A percentile compares a stretch with the other conserved stretches of the same genome.
Evolutionary conservation across 2,113 vertebrate species (phyloP).

Genomic region (Lampris incognitus): DNA sequence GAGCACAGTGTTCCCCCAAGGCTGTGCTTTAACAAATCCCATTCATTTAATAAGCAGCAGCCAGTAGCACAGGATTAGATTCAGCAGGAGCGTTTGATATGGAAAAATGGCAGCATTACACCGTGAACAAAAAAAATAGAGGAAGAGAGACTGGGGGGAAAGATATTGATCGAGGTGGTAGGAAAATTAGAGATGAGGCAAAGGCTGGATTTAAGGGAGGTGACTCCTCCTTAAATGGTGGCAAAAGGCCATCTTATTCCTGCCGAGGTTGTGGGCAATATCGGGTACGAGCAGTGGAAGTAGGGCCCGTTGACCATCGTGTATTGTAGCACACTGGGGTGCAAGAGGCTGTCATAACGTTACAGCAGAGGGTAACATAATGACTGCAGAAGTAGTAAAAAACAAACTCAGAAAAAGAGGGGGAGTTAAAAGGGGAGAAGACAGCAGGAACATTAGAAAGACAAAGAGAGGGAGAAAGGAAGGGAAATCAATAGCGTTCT

Average conservation of each 20-base stretch:
- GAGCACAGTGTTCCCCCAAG: constrained; percentile 52
- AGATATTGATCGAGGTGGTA: constrained; percentile 7
- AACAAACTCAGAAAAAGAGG: constrained; percentile 44
- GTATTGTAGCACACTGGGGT: constrained; percentile 27
- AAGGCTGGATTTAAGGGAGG: constrained; percentile 38
- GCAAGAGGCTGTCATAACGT: constrained; percentile 69
- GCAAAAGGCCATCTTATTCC: constrained; percentile 1
- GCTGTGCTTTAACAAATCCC: constrained; percentile 65
- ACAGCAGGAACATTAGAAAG: constrained; percentile 15
- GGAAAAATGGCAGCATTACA: constrained; percentile 61
- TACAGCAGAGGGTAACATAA: constrained; percentile 47
- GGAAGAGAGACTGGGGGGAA: constrained; percentile 32
- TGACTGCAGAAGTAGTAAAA: constrained; percentile 65
- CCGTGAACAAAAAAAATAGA: constrained; percentile 43
- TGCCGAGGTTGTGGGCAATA: constrained; percentile 15
- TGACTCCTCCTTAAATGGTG: constrained; percentile 8
- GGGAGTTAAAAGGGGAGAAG: neutral
- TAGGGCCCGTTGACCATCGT: constrained; percentile 33
- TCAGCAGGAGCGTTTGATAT: constrained; percentile 56
- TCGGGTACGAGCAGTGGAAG: constrained; percentile 16
- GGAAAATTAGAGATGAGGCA: constrained; percentile 25
- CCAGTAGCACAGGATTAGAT: constrained; percentile 59
- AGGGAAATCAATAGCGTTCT: constrained; percentile 75
- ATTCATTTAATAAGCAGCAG: constrained; percentile 67
- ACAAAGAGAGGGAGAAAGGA: constrained; percentile 42